A percentile compares a stretch with the other conserved stretches of the same genome.
phyloP scores from a whole-genome alignment of 2,113 vertebrate species.

The Drymodes brunneopygia region DNA sequence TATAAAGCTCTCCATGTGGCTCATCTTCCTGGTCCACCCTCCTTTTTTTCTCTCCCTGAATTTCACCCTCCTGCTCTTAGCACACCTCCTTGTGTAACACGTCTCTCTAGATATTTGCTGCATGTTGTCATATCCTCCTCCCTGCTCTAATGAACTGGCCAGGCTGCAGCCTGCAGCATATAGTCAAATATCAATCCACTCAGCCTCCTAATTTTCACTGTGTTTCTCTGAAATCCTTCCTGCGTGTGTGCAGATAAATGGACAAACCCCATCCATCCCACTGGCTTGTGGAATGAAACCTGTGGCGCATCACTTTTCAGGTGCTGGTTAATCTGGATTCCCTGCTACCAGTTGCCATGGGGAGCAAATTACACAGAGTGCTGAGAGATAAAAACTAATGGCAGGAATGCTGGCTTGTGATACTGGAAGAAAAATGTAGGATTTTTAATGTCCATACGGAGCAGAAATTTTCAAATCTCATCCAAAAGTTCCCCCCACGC shows the following conservation, averaged over 20 bases:
- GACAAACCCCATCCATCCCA: neutral
- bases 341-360: neutral
- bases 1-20: neutral
- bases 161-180: slow-evolving; percentile 8
- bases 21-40: neutral
- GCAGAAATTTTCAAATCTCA: slow-evolving; percentile 30
- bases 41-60: neutral
- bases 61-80: neutral
- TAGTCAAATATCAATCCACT: slow-evolving; percentile 5
- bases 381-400: slow-evolving; percentile 14
- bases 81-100: neutral
- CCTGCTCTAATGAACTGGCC: neutral
- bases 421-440: slow-evolving; percentile 16
- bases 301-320: neutral
- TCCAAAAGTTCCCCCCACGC: slow-evolving; percentile 38
- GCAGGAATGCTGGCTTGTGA: neutral
- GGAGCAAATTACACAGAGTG: neutral
- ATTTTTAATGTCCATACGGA: slow-evolving; percentile 13
- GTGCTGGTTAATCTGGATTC: neutral
- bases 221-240: slow-evolving; percentile 43
- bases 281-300: neutral
- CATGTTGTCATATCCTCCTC: slow-evolving; percentile 43
- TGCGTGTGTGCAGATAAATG: neutral
- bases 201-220: neutral
- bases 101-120: slow-evolving; percentile 13